phyloP scores from a whole-genome alignment of 2,888 invertebrate species.

The Barypeithes pellucidus region DNA sequence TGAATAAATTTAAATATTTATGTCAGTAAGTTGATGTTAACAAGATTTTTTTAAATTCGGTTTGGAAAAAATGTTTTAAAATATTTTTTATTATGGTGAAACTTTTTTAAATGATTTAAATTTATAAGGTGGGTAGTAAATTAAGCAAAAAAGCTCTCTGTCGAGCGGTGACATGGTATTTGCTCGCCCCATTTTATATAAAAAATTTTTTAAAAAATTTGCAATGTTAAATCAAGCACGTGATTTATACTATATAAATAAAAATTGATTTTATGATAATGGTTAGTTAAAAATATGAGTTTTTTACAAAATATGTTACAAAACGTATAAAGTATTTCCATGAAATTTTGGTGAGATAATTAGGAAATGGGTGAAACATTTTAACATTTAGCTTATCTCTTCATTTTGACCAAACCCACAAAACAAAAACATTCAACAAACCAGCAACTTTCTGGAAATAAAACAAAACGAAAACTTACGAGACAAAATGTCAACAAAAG shows the following conservation, averaged over 20 bases:
- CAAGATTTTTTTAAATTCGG: slow-evolving; percentile 23
- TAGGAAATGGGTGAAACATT: no score
- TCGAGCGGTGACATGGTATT: not conserved
- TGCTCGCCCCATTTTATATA: not conserved
- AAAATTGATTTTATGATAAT: no score
- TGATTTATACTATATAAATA: not conserved
- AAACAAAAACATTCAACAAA: no score
- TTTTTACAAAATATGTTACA: no score
- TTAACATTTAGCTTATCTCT: no score
- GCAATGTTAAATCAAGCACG: not conserved
- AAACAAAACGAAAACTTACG: no score
- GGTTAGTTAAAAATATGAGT: no score
- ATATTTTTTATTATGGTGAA: slow-evolving; percentile 13
- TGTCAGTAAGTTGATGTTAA: slow-evolving; percentile 32
- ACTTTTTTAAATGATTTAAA: not conserved
- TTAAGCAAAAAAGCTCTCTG: not conserved
- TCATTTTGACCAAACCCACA: no score
- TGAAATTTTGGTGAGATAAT: no score
- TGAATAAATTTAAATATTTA: slow-evolving; percentile 52
- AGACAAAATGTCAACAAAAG: no score
- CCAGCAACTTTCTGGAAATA: no score
- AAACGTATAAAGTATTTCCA: no score
- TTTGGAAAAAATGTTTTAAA: slow-evolving; percentile 16
- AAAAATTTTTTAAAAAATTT: not conserved
- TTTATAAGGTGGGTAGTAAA: not conserved